Conservation (phyloP, 2,113 vertebrate species). For the Mormyrus iriodes region DNA sequence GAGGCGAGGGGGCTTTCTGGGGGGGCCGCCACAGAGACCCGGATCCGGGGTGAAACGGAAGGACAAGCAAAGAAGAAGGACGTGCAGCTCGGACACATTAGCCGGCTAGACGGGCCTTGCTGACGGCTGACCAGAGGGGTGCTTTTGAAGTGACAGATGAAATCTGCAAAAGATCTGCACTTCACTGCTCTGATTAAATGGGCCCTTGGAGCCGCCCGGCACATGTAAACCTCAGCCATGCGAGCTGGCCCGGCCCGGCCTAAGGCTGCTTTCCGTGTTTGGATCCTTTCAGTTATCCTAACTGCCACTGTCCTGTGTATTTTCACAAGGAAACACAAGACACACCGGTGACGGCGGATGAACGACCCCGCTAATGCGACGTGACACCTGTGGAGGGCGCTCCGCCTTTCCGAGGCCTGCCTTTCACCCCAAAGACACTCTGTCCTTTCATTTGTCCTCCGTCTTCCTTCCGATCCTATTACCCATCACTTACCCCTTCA, state of each 20-base stretch:
- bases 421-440: conserved; percentile 27
- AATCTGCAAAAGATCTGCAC: conserved; percentile 14
- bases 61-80: conserved; percentile 24
- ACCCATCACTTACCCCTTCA: background rate
- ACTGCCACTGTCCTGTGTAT: conserved; percentile 45
- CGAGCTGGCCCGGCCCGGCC: conserved; percentile 8
- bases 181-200: background rate
- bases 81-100: conserved; percentile 37
- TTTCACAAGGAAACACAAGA: conserved; percentile 56
- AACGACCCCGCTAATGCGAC: conserved; percentile 46
- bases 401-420: conserved; percentile 32
- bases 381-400: conserved; percentile 42
- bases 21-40: conserved; percentile 11
- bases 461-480: background rate
- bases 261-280: conserved; percentile 42
- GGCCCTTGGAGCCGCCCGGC: conserved; percentile 8
- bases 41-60: conserved; percentile 20
- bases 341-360: conserved; percentile 42
- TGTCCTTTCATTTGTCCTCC: background rate
- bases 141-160: conserved; percentile 48
- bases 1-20: background rate
- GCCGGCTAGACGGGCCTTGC: conserved; percentile 43
- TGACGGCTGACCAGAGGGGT: conserved; percentile 34
- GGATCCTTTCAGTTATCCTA: conserved; percentile 56
- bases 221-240: conserved; percentile 37